A percentile compares a stretch with the other conserved stretches of the same genome.
phyloP scores from a whole-genome alignment of 2,113 vertebrate genomes.

The Brachypteracias leptosomus region DNA sequence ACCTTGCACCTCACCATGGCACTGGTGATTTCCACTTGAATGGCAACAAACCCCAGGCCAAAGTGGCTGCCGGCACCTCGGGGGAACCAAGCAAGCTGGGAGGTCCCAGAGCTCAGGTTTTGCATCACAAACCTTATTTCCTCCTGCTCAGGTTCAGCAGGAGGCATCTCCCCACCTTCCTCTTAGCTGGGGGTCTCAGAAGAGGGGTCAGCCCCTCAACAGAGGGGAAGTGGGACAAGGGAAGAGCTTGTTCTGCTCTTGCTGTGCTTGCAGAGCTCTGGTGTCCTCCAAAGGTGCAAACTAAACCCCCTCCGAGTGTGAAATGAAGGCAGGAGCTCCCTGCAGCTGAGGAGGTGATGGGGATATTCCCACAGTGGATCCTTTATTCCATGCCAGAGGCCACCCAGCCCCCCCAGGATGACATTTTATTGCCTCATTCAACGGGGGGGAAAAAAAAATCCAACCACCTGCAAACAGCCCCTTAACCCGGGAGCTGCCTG shows the following conservation, averaged over 20 bases:
- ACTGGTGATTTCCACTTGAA: background rate
- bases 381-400: background rate
- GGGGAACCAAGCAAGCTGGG: background rate
- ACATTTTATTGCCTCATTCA: background rate
- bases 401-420: background rate
- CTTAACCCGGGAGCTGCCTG: background rate
- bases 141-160: background rate
- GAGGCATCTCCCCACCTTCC: background rate
- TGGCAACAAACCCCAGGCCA: too few species aligned
- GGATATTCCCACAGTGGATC: background rate
- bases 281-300: background rate
- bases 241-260: background rate
- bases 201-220: accelerated
- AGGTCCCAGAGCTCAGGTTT: background rate
- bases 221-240: background rate
- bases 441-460: accelerated
- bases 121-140: background rate
- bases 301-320: accelerated
- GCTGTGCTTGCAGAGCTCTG: too few species aligned
- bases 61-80: background rate
- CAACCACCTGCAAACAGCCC: background rate
- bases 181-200: background rate
- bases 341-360: background rate
- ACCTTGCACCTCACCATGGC: background rate
- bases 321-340: background rate